Evolutionary conservation across 2,888 invertebrate species (phyloP), one percentile per base, ranked within the genome.

Genomic region (Gandaritis pyraliata): DNA sequence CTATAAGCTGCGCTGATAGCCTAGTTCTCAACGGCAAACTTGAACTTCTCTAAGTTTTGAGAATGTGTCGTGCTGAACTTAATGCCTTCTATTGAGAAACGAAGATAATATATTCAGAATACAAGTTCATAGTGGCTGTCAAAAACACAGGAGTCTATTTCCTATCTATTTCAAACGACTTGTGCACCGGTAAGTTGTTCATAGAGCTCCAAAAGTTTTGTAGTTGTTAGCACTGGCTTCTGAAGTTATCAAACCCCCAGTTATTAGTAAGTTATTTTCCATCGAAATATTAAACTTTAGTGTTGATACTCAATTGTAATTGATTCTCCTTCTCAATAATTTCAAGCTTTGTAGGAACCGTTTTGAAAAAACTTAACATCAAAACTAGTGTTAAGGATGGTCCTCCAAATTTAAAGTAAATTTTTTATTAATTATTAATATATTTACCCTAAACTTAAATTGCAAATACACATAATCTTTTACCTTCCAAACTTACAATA

Each of bases 51-150:
- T 68, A 83, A 87, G 77, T 83, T 85, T 80, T 75, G 77, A 76
- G 85, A 82, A 82, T 86, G 80, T 87, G 80, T 85, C 75, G 72
- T 70, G 71, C 75, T 77, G 68, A 81, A 83, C 73, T 81, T 80
- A 76, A 74, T 73, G 76, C 70, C 75, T 76, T 75, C 76, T 75
- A 80, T 81, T 78, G 77, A 73, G 73, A 77, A 71, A 70, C 77
- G 73, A 74, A 77, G 80, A 81, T 81, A 79, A 80, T 79, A 75
- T 77, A 76, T 79, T 73, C 71, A 29, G 69, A 66, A 64, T 65
- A 66, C 66, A 66, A 71, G 66, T 68, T 69, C 59, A 71, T 60
- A 66, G 65, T 61, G 58, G 63, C 64, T 70, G 70, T 68, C 71
- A 67, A 65, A 61, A 64, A 65, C 70, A 71, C 58, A 50, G 41